Conservation (phyloP, 2,888 invertebrate species). For the Adineta ricciae region DNA sequence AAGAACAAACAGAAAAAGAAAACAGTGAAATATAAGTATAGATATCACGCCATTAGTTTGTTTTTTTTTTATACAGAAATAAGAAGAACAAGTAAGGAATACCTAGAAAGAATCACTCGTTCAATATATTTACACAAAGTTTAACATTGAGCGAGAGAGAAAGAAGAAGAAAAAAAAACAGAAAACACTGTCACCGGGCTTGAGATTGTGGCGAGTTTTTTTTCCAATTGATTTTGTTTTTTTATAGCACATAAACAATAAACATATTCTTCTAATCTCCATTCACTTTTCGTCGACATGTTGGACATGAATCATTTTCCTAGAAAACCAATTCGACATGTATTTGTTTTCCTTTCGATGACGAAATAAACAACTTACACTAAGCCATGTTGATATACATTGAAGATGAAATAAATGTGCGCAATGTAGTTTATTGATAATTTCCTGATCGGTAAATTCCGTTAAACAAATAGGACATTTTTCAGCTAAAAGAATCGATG, state of each 20-base stretch:
- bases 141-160: neutral
- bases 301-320: constrained; percentile 22
- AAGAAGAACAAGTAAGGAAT: neutral
- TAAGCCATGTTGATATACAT: constrained; percentile 16
- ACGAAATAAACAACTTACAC: neutral
- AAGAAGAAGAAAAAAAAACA: too few species aligned
- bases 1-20: neutral
- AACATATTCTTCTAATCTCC: neutral
- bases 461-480: constrained; percentile 20
- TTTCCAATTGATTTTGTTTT: neutral
- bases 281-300: constrained; percentile 10
- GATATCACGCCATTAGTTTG: neutral
- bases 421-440: constrained; percentile 7
- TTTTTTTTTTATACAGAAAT: constrained; percentile 8
- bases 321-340: neutral
- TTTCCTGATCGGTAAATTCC: constrained; percentile 9
- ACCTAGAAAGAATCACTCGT: neutral
- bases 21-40: neutral
- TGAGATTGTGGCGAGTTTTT: neutral
- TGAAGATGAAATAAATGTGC: constrained; percentile 8
- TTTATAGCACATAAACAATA: neutral
- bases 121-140: neutral
- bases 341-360: neutral
- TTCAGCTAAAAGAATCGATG: neutral
- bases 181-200: neutral